These are phyloP conservation scores for Burhinus bistriatus DNA, from an alignment of 2,113 vertebrate genomes.

Conservation along the genomic window DNA sequence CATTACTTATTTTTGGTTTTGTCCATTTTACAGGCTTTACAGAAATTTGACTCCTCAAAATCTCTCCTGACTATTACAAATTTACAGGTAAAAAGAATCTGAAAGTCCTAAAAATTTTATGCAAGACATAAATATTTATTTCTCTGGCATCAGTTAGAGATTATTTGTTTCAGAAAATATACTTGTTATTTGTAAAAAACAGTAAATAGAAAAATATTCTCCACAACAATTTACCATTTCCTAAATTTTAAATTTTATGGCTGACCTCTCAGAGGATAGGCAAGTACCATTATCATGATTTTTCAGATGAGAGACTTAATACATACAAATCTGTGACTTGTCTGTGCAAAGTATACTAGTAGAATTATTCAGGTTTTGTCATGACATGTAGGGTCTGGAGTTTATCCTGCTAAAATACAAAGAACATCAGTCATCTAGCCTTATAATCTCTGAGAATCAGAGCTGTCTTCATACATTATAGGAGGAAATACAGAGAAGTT, in stretches of 20 bases:
- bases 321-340: not conserved
- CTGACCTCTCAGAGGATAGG: not conserved
- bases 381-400: not conserved
- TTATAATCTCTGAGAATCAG: not conserved
- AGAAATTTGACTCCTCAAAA: constrained; percentile 70
- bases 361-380: not conserved
- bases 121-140: not conserved
- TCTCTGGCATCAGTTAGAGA: not conserved
- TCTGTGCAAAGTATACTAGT: not conserved
- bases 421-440: not conserved
- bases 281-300: not conserved
- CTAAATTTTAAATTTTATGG: not conserved
- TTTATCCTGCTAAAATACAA: not conserved
- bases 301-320: not conserved
- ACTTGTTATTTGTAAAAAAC: not conserved
- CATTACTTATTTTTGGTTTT: constrained; percentile 1
- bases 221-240: not conserved
- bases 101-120: not conserved
- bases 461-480: not conserved
- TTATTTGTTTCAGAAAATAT: not conserved
- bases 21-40: constrained; percentile 45
- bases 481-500: too few relatives aligned
- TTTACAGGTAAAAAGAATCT: constrained; percentile 67
- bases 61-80: constrained; percentile 65
- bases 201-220: not conserved